phyloP scores from a whole-genome alignment of 2,797 vertebrate genomes.

The Ptychobarbus kaznakovi region DNA sequence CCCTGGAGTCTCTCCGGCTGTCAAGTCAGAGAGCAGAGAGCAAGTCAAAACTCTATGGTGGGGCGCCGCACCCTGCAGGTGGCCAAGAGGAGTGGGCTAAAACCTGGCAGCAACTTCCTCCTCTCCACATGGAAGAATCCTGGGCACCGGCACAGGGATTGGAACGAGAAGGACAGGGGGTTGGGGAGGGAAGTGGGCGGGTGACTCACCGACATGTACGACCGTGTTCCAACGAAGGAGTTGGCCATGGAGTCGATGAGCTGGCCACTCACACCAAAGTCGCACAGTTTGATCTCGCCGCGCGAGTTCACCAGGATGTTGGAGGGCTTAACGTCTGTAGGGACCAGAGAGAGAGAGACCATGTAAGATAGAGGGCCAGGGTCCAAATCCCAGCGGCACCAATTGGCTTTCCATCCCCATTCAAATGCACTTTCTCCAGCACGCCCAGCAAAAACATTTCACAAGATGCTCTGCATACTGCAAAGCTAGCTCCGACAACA shows the following conservation, averaged over 20 bases:
- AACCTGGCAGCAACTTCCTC: constrained; percentile 62
- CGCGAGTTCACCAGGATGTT: constrained; percentile 98
- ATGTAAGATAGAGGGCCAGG: constrained; percentile 53
- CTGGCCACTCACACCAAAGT: constrained; percentile 97
- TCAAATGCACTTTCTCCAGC: constrained; percentile 41
- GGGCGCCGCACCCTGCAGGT: constrained; percentile 64
- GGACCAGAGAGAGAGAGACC: constrained; percentile 52
- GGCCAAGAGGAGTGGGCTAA: constrained; percentile 62
- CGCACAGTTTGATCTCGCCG: constrained; percentile 97
- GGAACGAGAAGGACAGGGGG: constrained; percentile 76
- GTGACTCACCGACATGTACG: constrained; percentile 98
- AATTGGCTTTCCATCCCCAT: constrained; percentile 58
- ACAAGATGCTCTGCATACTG: constrained; percentile 52
- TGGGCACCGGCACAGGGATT: constrained; percentile 71
- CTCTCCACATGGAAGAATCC: constrained; percentile 72
- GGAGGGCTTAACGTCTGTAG: constrained; percentile 94
- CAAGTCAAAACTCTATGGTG: constrained; percentile 68
- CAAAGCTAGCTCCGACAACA: constrained; percentile 42
- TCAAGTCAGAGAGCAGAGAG: constrained; percentile 64
- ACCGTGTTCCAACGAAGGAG: constrained; percentile 97
- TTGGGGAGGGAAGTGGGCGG: constrained; percentile 72
- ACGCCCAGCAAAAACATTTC: constrained; percentile 50
- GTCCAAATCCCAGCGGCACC: constrained; percentile 60
- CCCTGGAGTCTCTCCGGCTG: constrained; percentile 98
- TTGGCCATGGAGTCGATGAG: constrained; percentile 99